Base-by-base conservation (phyloP, 2,888 invertebrate species). In the Oasisia sp. region DNA sequence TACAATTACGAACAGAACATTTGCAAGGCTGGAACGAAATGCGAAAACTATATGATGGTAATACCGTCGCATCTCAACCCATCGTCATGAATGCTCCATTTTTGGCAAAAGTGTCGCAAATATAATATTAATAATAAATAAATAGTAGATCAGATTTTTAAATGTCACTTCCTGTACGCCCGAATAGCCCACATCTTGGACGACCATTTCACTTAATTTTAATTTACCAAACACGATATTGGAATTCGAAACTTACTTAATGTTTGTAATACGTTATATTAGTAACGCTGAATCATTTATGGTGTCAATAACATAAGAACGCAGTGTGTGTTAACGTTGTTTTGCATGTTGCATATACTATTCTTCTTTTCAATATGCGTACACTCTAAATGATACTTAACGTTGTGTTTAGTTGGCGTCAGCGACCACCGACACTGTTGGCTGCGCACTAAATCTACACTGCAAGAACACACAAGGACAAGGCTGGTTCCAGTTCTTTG, bases 41-140 rank as follows among this genome's bases (percentile, higher is more conserved):
- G 74, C 74, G 74, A 74, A 74, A 74, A 74, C 27, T 74, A 74
- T 27, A 74, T 74, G 74, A 74, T 74, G 74, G 74, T 74, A 74
- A 74, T 74, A 74, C 14, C 74, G 27, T 74, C 7, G 27, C 7
- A 74, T 74, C 38, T 38, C 38, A 38, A 38, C 38, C 1, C 38
- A 38, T 2, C 38, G 2, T 38, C 38, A 2, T 38, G 38, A 38
- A 38, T 38, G 38, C 38, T 38, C 38, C 38, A 1, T 38, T 38
- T 38, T 1, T 38, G 38, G 38, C 4, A 38, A 38, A 38, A 38
- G 38, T 38, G 38, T 38, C 38, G 38, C 38, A 38, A 38, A 38
- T 38, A 38, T 38, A 38, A 2, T 38, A 38, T 2, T 38, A 38
- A 38, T 38, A 38, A 38, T 38, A 38, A 38, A 38, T 38, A 38